phyloP scores from a whole-genome alignment of 2,888 invertebrate genomes.

The Dendrolimus houi region DNA sequence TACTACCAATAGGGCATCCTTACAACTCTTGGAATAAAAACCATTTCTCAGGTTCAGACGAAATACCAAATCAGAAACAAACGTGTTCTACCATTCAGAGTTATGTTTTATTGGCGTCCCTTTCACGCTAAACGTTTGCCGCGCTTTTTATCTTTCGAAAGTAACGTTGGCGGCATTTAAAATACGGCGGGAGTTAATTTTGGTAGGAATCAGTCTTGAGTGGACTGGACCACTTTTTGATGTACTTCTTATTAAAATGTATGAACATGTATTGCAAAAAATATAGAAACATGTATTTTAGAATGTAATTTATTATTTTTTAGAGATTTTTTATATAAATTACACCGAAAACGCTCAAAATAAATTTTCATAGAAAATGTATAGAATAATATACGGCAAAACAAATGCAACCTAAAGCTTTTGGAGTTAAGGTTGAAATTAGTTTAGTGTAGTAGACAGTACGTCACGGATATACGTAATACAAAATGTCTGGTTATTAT shows the following conservation, averaged over 20 bases:
- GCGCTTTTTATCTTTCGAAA: conserved; percentile 67
- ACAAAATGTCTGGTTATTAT: conserved; percentile 41
- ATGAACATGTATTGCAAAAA: conserved; percentile 35
- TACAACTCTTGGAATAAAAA: conserved; percentile 59
- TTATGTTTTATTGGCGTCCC: conserved; percentile 73
- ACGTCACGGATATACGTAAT: conserved; percentile 73
- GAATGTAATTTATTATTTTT: conserved; percentile 24
- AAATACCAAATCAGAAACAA: conserved; percentile 72
- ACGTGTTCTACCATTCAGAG: conserved; percentile 57
- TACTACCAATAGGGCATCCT: conserved; percentile 43
- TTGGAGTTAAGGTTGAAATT: conserved; percentile 23
- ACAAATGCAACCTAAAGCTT: conserved; percentile 17
- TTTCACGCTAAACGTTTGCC: conserved; percentile 65
- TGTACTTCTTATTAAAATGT: conserved; percentile 60
- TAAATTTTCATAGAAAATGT: conserved; percentile 60
- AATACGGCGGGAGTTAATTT: conserved; percentile 69
- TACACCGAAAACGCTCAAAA: conserved; percentile 38
- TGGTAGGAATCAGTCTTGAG: conserved; percentile 57
- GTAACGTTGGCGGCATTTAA: conserved; percentile 72
- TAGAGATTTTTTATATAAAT: conserved; percentile 30
- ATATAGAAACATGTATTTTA: conserved; percentile 23
- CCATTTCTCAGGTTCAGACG: conserved; percentile 57
- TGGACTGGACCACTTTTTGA: conserved; percentile 66
- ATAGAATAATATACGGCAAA: conserved; percentile 26
- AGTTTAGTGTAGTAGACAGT: conserved; percentile 9